A percentile compares a stretch with the other conserved stretches of the same genome.
Conservation (phyloP, 2,113 vertebrate species). For the Cavia aperea region DNA sequence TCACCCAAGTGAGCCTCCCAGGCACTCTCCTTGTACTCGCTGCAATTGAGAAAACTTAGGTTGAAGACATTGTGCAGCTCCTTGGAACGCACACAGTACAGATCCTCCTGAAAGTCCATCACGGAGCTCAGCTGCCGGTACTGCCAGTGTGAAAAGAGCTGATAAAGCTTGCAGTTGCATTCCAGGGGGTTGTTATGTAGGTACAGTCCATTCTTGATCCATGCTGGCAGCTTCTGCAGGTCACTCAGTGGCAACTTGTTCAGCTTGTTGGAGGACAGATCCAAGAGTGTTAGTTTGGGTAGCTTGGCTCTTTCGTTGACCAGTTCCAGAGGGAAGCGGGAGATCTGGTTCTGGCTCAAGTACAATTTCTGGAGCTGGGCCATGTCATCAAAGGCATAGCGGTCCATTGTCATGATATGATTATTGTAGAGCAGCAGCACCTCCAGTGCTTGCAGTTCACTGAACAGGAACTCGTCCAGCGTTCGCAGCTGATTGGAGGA, state of each 20-base stretch:
- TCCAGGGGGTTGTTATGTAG: slow-evolving; percentile 89
- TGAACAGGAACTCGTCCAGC: slow-evolving; percentile 91
- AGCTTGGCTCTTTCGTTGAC: slow-evolving; percentile 83
- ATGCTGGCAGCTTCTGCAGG: slow-evolving; percentile 86
- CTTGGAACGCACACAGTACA: slow-evolving; percentile 77
- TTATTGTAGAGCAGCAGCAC: slow-evolving; percentile 96
- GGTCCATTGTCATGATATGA: slow-evolving; percentile 86
- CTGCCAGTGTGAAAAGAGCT: slow-evolving; percentile 87
- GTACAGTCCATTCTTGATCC: slow-evolving; percentile 93
- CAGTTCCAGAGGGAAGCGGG: slow-evolving; percentile 91
- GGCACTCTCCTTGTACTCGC: slow-evolving; percentile 83
- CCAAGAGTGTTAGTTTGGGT: slow-evolving; percentile 86
- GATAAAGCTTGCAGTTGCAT: slow-evolving; percentile 89
- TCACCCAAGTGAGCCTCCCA: slow-evolving; percentile 88
- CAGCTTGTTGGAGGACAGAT: slow-evolving; percentile 90
- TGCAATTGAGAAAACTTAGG: slow-evolving; percentile 88
- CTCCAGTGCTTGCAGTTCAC: slow-evolving; percentile 84
- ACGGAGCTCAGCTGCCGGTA: slow-evolving; percentile 87
- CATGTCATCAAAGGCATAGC: slow-evolving; percentile 84
- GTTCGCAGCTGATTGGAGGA: slow-evolving; percentile 86
- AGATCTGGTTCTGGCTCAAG: slow-evolving; percentile 90
- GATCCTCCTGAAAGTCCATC: slow-evolving; percentile 88
- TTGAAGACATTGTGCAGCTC: slow-evolving; percentile 74
- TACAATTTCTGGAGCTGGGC: slow-evolving; percentile 91
- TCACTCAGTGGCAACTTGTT: slow-evolving; percentile 81